These are phyloP conservation scores for Pachypanchax playfairii DNA, from an alignment of 2,113 vertebrate species.

Conservation along the genomic window DNA sequence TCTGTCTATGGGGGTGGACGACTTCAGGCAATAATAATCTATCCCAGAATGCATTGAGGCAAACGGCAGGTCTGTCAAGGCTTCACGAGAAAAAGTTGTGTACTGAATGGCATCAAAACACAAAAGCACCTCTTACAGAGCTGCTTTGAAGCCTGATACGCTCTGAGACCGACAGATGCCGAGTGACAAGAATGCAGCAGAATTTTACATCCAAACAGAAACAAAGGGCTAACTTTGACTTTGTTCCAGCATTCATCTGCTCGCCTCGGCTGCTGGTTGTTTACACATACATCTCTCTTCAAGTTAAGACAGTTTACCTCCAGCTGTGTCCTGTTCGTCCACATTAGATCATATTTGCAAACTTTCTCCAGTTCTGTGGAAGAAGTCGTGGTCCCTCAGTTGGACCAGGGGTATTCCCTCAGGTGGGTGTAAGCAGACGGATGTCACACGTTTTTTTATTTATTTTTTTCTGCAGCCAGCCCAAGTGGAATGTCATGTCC, in stretches of 20 bases:
- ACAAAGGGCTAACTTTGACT: constrained; percentile 68
- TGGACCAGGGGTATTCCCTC: constrained; percentile 58
- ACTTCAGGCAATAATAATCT: constrained; percentile 70
- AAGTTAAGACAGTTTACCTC: constrained; percentile 56
- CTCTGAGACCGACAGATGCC: constrained; percentile 43
- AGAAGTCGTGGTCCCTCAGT: constrained; percentile 31
- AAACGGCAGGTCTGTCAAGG: constrained; percentile 61
- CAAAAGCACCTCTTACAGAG: constrained; percentile 66
- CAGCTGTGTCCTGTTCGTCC: constrained; percentile 58
- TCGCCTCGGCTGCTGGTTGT: constrained; percentile 56
- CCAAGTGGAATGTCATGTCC: constrained; percentile 78
- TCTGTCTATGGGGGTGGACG: constrained; percentile 65
- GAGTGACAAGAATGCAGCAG: constrained; percentile 61
- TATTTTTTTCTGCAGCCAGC: constrained; percentile 48
- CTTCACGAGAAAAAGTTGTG: constrained; percentile 34
- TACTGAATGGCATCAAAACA: constrained; percentile 61
- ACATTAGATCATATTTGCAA: constrained; percentile 61
- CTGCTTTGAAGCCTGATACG: constrained; percentile 62
- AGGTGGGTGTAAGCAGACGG: constrained; percentile 63
- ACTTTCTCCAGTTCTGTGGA: constrained; percentile 53
- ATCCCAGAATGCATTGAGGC: constrained; percentile 73
- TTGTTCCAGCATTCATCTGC: constrained; percentile 51
- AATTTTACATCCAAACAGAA: constrained; percentile 62
- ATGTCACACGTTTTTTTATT: constrained; percentile 56
- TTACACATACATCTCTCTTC: constrained; percentile 53